Percentiles rank a stretch among this genome's conserved stretches.
These are phyloP conservation scores for Chelonoidis abingdonii DNA, from an alignment of 2,113 vertebrate species.

Conservation along the genomic window DNA sequence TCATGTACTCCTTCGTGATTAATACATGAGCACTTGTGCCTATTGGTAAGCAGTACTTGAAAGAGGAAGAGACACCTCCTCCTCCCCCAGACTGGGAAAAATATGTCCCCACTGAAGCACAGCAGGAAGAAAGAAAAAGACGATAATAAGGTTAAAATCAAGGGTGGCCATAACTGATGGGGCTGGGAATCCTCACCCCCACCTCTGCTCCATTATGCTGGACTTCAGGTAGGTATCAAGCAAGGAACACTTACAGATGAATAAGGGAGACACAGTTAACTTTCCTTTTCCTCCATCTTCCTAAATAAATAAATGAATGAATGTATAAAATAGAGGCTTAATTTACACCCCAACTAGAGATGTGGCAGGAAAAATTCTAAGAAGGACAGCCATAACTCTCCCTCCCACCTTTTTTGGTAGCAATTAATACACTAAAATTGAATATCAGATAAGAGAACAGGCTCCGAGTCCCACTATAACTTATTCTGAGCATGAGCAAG, in stretches of 20 bases:
- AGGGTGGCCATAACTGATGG: rapidly evolving
- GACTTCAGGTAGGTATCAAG: background rate
- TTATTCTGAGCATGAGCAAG: background rate
- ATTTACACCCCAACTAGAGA: background rate
- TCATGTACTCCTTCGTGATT: background rate
- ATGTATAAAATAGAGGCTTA: background rate
- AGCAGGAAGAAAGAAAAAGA: background rate
- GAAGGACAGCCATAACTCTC: background rate
- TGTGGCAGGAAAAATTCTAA: background rate
- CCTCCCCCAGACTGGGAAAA: background rate
- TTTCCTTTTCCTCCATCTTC: background rate
- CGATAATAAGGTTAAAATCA: background rate
- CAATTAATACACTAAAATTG: background rate
- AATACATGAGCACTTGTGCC: background rate
- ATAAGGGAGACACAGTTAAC: background rate
- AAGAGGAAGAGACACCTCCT: background rate
- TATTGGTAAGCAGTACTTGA: background rate
- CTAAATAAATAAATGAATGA: background rate
- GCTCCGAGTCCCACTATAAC: background rate
- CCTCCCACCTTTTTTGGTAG: background rate
- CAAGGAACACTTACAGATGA: background rate
- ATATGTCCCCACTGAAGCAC: background rate
- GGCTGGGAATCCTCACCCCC: rapidly evolving
- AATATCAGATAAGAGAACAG: background rate
- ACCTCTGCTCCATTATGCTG: too few species aligned